Conservation (phyloP, 2,888 invertebrate species). For the Cantharis lateralis region DNA sequence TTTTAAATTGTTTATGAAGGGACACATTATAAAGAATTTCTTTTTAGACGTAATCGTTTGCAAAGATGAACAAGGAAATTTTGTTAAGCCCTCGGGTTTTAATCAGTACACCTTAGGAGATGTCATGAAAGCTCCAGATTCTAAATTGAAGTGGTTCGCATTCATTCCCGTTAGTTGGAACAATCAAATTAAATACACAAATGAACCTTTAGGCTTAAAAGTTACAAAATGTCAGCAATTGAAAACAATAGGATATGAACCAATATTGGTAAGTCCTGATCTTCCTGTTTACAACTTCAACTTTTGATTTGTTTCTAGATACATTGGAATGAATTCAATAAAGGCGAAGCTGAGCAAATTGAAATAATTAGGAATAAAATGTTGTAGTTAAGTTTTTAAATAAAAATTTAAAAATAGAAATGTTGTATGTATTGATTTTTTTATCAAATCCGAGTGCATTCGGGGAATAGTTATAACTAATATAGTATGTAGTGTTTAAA, state of each 20-base stretch:
- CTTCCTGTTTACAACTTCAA: not conserved
- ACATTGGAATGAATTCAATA: conserved; percentile 37
- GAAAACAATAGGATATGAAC: conserved; percentile 62
- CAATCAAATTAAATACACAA: conserved; percentile 60
- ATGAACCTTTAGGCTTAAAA: conserved; percentile 62
- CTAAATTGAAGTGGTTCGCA: conserved; percentile 58
- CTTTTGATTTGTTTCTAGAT: conserved; percentile 34
- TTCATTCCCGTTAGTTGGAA: conserved; percentile 68
- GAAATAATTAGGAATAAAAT: not conserved
- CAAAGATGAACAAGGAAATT: conserved; percentile 55
- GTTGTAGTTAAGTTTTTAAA: not conserved
- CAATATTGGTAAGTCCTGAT: conserved; percentile 59
- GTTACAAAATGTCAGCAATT: conserved; percentile 69
- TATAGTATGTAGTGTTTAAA: too few relatives aligned
- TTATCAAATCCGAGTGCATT: too few relatives aligned
- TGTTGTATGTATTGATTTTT: too few relatives aligned
- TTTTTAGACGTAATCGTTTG: conserved; percentile 50
- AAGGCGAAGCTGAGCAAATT: not conserved
- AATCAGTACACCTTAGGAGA: conserved; percentile 59
- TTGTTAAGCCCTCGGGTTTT: conserved; percentile 59
- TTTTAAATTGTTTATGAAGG: not conserved
- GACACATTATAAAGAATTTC: not conserved
- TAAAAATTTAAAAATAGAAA: too few relatives aligned
- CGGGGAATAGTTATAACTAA: too few relatives aligned
- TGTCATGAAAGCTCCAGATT: conserved; percentile 43